A percentile compares a stretch with the other conserved stretches of the same genome.
Evolutionary conservation across 2,113 vertebrate species (phyloP).

Genomic region (Eolophus roseicapilla): DNA sequence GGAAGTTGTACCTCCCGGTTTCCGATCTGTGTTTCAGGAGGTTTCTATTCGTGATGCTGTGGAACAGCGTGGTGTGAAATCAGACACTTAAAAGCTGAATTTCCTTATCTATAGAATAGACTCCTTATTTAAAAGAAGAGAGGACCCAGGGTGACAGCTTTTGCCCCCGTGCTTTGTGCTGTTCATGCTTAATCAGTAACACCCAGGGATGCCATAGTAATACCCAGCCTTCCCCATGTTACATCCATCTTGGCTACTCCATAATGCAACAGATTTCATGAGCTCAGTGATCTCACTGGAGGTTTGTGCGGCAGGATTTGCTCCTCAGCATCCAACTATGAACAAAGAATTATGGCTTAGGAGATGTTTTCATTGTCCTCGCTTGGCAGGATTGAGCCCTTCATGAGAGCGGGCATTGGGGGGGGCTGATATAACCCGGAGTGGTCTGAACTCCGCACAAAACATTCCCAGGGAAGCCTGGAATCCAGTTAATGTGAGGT

Average conservation of each 20-base stretch:
- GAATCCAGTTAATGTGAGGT: not conserved
- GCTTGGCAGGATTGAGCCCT: not conserved
- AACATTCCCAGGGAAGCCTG: not conserved
- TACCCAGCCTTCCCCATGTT: not conserved
- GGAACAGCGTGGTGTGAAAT: not conserved
- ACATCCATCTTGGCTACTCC: not conserved
- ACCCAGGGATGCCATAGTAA: no score
- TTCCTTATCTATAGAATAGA: not conserved
- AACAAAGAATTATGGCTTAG: not conserved
- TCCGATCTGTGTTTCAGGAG: not conserved
- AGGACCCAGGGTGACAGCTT: not conserved
- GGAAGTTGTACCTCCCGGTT: not conserved
- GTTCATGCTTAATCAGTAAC: not conserved
- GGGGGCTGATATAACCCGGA: not conserved
- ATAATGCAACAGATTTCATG: not conserved
- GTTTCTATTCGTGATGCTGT: not conserved
- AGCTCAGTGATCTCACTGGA: not conserved
- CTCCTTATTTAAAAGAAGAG: not conserved
- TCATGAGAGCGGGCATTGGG: not conserved
- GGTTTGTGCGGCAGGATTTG: not conserved
- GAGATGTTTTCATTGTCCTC: not conserved
- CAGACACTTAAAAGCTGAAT: not conserved
- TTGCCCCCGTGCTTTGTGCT: not conserved
- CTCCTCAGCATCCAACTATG: not conserved
- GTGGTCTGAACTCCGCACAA: not conserved